Percentiles rank a stretch among this genome's conserved stretches.
Evolutionary conservation across 2,888 invertebrate species (phyloP).

Genomic region (Metopia argyrocephala): DNA sequence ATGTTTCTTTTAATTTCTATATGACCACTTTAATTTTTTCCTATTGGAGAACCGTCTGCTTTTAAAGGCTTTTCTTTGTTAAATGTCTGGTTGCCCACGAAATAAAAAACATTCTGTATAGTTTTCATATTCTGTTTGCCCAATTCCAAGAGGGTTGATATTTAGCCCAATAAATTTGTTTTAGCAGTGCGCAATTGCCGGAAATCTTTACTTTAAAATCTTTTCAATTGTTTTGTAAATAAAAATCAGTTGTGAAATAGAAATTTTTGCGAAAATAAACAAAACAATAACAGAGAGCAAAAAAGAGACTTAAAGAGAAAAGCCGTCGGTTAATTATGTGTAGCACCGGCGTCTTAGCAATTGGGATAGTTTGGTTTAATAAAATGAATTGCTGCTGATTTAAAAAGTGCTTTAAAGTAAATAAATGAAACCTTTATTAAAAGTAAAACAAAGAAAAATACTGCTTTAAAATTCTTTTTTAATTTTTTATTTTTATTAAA

Average conservation of each 20-base stretch:
- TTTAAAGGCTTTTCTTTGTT: conserved; percentile 43
- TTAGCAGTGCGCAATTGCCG: conserved; percentile 32
- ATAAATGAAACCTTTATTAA: too few relatives aligned
- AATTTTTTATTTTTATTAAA: too few relatives aligned
- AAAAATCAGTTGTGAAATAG: conserved; percentile 34
- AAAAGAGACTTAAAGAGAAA: not conserved
- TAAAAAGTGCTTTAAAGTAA: too few relatives aligned
- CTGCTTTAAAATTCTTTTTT: too few relatives aligned
- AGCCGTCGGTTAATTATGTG: not conserved
- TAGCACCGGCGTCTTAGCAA: not conserved
- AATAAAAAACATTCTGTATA: conserved; percentile 24
- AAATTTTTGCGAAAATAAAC: not conserved
- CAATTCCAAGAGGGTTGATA: conserved; percentile 39
- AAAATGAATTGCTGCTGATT: too few relatives aligned
- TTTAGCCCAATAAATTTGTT: conserved; percentile 12
- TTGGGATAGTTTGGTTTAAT: too few relatives aligned
- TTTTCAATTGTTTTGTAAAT: conserved; percentile 39
- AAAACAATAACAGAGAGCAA: not conserved
- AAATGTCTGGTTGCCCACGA: conserved; percentile 14
- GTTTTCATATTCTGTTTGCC: not conserved
- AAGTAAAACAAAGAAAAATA: too few relatives aligned
- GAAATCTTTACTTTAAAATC: not conserved
- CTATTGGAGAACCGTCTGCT: conserved; percentile 31
- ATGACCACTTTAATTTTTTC: conserved; percentile 2
- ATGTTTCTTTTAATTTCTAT: not conserved